Evolutionary conservation across 2,888 invertebrate species (phyloP).

Genomic region (Neoscelio sp.): DNA sequence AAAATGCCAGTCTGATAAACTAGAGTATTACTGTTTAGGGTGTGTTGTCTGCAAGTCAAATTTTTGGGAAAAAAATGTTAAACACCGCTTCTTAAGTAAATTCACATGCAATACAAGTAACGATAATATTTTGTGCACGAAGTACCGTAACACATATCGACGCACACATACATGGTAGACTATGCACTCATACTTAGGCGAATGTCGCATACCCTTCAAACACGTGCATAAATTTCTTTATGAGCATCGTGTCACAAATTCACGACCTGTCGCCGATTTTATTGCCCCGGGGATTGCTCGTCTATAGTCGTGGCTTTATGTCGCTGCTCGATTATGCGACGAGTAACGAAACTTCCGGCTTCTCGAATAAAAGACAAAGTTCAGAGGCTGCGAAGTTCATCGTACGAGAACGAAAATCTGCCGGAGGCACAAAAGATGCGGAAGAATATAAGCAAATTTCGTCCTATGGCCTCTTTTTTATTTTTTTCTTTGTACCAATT

Average conservation of each 20-base stretch:
- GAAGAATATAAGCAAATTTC: constrained; percentile 41
- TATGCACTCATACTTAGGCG: constrained; percentile 41
- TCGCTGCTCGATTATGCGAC: constrained; percentile 72
- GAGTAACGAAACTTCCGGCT: constrained; percentile 73
- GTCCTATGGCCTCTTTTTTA: constrained; percentile 1
- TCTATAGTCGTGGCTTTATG: constrained; percentile 73
- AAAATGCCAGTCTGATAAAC: no score
- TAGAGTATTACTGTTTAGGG: no score
- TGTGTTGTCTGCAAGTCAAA: no score
- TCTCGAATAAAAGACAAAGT: constrained; percentile 69
- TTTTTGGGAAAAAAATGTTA: no score
- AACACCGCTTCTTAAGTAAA: no score
- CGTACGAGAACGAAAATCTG: constrained; percentile 60
- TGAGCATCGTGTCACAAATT: constrained; percentile 80
- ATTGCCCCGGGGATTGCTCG: constrained; percentile 77
- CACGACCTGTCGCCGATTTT: constrained; percentile 80
- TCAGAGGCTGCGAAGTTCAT: constrained; percentile 65
- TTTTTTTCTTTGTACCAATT: constrained; percentile 43
- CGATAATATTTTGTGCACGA: constrained; percentile 35
- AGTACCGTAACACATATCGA: constrained; percentile 26
- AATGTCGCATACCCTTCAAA: constrained; percentile 63
- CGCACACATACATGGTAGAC: constrained; percentile 14
- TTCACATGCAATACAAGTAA: no score
- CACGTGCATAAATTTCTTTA: constrained; percentile 80
- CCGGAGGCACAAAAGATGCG: constrained; percentile 29